Base-by-base conservation (phyloP, 2,888 invertebrate species). In the Drosophila niveifrons region DNA sequence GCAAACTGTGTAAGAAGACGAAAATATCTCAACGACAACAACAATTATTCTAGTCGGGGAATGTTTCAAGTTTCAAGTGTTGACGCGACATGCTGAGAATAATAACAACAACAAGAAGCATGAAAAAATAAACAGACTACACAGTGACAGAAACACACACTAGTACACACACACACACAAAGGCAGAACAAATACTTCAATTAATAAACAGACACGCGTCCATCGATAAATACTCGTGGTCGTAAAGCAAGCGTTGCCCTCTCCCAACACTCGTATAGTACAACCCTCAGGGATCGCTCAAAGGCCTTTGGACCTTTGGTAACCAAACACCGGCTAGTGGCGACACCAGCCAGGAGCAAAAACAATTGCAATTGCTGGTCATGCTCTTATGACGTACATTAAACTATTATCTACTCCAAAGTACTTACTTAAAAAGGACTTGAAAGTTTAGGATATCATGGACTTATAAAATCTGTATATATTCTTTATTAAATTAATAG, bases 181-280 rank as follows among this genome's bases (percentile, higher is more conserved):
- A n/a, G 48, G 65, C 72, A 56, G 75, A 81, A 85, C 89, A 85
- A 89, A 85, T 89, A 85, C 89, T 86, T 86, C 89, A 86, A 86
- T 86, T 86, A 86, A 86, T 86, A 86, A 89, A 86, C 80, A 87
- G 85, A 80, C 89, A 86, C 85, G 85, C 85, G 85, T 81, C 83
- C 86, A 86, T 88, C 83, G 80, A 88, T 82, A 88, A 86, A 88
- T 82, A 83, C 59, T 66, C 58, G 41, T 82, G 80, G 57, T 66
- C 58, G 48, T 23, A 50, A 51, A 52, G 68, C 43, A 68, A 73
- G 68, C 56, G 67, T 50, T 46, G 56, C 66, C 61, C 77, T 41
- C 63, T 44, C 29, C 13, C 80, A 72, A 52, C 23, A 23, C 23
- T 23, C 23, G 1, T 23, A 6, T 23, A 23, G 23, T 63, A 64